A percentile compares a stretch with the other conserved stretches of the same genome.
Evolutionary conservation across 2,797 vertebrate species (phyloP).

Genomic region (Periophthalmus magnuspinnatus): DNA sequence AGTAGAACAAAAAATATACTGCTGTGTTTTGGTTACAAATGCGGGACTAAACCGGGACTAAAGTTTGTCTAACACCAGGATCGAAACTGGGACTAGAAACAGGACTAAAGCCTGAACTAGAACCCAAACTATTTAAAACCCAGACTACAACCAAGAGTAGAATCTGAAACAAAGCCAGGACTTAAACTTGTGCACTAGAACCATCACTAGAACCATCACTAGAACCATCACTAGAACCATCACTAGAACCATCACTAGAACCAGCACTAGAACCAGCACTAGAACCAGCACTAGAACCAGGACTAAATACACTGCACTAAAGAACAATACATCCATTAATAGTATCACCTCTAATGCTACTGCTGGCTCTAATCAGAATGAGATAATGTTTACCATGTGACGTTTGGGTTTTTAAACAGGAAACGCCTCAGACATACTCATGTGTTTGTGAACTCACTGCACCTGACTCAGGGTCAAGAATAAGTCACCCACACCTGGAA

Average conservation of each 20-base stretch:
- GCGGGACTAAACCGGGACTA: neutral
- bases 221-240: neutral
- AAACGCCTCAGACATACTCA: conserved; percentile 65
- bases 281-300: neutral
- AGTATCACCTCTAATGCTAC: neutral
- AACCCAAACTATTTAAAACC: no score
- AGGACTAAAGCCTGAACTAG: no score
- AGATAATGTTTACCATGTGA: neutral
- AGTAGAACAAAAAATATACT: no score
- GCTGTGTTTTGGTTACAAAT: neutral
- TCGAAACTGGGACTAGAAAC: no score
- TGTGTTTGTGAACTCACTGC: conserved; percentile 47
- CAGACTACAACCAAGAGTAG: no score
- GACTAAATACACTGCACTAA: neutral
- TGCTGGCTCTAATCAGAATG: conserved; percentile 36
- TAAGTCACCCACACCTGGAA: conserved; percentile 61
- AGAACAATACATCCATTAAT: neutral
- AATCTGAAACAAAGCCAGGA: no score
- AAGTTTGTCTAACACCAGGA: neutral
- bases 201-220: no score
- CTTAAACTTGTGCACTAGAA: no score
- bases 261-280: neutral
- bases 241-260: neutral
- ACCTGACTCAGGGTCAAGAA: conserved; percentile 51
- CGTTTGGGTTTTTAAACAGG: conserved; percentile 37